Percentiles rank a stretch among this genome's conserved stretches.
Conservation (phyloP, 2,888 invertebrate species). For the Cephus sareptanus region DNA sequence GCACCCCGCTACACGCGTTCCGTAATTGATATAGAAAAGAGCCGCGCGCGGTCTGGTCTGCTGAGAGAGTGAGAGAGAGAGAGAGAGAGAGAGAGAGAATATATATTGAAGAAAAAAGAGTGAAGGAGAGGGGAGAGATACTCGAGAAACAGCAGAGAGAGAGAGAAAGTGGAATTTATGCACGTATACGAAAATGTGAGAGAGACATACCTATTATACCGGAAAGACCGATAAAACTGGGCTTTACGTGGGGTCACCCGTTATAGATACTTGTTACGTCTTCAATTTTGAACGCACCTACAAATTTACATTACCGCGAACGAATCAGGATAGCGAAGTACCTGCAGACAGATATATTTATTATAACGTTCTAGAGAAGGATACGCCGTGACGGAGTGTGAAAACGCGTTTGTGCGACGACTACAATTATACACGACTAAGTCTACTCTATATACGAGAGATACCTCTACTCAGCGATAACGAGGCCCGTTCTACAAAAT, state of each 20-base stretch:
- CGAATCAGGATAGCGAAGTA: constrained; percentile 60
- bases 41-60: background rate
- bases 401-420: constrained; percentile 24
- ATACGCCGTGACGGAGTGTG: constrained; percentile 32
- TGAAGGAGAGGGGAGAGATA: too few species aligned
- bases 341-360: constrained; percentile 62
- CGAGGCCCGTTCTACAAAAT: constrained; percentile 31
- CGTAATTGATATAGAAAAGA: background rate
- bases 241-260: too few species aligned
- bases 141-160: constrained; percentile 15
- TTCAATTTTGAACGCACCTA: too few species aligned
- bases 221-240: too few species aligned
- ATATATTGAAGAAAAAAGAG: too few species aligned
- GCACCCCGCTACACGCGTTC: constrained; percentile 1
- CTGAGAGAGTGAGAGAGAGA: constrained; percentile 12
- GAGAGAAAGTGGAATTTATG: constrained; percentile 6
- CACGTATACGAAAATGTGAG: too few species aligned
- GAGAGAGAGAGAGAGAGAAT: constrained; percentile 17
- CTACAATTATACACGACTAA: constrained; percentile 18
- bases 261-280: too few species aligned
- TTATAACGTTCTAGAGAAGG: constrained; percentile 29
- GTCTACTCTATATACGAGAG: constrained; percentile 28
- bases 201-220: too few species aligned
- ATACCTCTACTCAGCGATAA: constrained; percentile 26
- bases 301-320: constrained; percentile 12